Evolutionary conservation across 1,140 invertebrate genomes (phyloP).

Genomic region (Apis cerana): DNA sequence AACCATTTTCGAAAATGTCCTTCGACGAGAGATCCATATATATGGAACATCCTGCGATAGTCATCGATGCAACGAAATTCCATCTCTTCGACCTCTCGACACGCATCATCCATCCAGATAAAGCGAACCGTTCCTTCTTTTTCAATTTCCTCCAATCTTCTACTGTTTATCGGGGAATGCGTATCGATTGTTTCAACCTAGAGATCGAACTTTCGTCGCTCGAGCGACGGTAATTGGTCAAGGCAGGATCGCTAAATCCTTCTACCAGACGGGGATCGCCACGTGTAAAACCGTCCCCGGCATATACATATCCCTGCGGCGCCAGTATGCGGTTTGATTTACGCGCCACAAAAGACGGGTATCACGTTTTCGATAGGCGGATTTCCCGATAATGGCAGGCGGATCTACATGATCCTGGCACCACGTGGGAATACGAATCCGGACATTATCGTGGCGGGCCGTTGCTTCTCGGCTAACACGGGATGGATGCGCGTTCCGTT

Average conservation of each 20-base stretch:
- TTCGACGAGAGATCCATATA: too few species aligned
- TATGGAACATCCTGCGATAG: too few species aligned
- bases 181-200: too few species aligned
- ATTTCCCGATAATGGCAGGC: conserved; percentile 70
- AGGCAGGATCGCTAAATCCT: not conserved
- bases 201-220: not conserved
- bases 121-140: too few species aligned
- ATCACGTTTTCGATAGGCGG: conserved; percentile 72
- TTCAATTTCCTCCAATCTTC: too few species aligned
- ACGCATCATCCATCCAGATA: too few species aligned
- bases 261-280: not conserved
- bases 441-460: conserved; percentile 66
- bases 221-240: not conserved
- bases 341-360: conserved; percentile 62
- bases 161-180: not conserved
- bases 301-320: conserved; percentile 13
- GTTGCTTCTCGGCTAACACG: conserved; percentile 50
- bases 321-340: conserved; percentile 66
- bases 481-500: conserved; percentile 58
- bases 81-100: too few species aligned
- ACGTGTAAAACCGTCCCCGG: conserved; percentile 20
- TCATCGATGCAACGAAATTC: too few species aligned
- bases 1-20: too few species aligned
- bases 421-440: conserved; percentile 71
- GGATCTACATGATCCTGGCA: conserved; percentile 73